phyloP scores from a whole-genome alignment of 2,888 invertebrate species.

The Cheilosia grossa region DNA sequence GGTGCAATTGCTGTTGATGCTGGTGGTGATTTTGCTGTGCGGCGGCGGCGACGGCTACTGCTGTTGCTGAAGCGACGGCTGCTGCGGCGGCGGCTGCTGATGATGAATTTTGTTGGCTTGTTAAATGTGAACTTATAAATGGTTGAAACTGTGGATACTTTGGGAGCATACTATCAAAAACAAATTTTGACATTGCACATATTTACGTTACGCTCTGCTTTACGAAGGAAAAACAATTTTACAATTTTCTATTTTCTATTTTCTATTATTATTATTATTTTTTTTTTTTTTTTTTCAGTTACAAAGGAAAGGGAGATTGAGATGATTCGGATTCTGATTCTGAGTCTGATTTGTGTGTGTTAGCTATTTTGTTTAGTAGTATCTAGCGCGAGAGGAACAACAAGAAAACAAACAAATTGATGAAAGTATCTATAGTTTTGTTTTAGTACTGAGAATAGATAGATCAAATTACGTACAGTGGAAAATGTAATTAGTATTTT shows the following conservation, averaged over 20 bases:
- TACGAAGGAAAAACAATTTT: slow-evolving; percentile 65
- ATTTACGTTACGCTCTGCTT: slow-evolving; percentile 79
- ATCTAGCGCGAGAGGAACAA: slow-evolving; percentile 63
- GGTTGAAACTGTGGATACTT: slow-evolving; percentile 92
- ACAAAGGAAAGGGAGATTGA: slow-evolving; percentile 41
- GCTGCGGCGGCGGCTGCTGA: slow-evolving; percentile 89
- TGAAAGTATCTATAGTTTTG: slow-evolving; percentile 70
- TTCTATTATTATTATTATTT: too few relatives aligned
- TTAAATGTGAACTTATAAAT: slow-evolving; percentile 84
- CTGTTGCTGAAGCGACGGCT: slow-evolving; percentile 77
- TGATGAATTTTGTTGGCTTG: slow-evolving; percentile 85
- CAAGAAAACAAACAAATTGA: slow-evolving; percentile 13
- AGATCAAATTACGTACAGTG: slow-evolving; percentile 56
- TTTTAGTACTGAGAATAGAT: slow-evolving; percentile 64
- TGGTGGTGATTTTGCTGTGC: slow-evolving; percentile 76
- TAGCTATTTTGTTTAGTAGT: slow-evolving; percentile 52
- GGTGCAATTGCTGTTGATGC: slow-evolving; percentile 84
- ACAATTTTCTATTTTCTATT: slow-evolving; percentile 26
- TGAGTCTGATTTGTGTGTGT: slow-evolving; percentile 16
- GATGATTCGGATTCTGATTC: slow-evolving; percentile 9
- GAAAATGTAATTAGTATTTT: slow-evolving; percentile 62
- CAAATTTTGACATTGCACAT: slow-evolving; percentile 97
- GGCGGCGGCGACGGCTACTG: slow-evolving; percentile 81
- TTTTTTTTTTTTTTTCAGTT: slow-evolving; percentile 54
- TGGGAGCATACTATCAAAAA: slow-evolving; percentile 98